A percentile compares a stretch with the other conserved stretches of the same genome.
Conservation (phyloP, 2,113 vertebrate species). For the Neogobius melanostomus region DNA sequence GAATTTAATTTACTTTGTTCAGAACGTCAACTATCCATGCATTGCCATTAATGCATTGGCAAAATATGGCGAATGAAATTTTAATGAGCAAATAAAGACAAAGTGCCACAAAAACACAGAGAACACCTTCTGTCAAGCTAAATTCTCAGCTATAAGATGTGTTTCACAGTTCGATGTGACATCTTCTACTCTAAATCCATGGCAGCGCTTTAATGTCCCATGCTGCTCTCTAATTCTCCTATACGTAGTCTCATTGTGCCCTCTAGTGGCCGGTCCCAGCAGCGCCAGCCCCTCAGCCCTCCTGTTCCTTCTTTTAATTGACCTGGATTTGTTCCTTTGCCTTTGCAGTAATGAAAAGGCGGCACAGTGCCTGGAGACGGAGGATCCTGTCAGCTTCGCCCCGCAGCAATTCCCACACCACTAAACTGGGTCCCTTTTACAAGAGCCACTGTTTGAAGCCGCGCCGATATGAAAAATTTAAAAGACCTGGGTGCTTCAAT, state of each 20-base stretch:
- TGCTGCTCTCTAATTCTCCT: neutral
- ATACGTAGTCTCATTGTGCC: conserved; percentile 33
- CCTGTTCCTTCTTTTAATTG: conserved; percentile 72
- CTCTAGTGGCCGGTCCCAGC: conserved; percentile 52
- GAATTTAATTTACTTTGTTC: too few species aligned
- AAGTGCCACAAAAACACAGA: too few species aligned
- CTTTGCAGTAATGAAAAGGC: conserved; percentile 71
- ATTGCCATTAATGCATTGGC: too few species aligned
- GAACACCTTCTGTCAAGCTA: too few species aligned
- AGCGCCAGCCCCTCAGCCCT: conserved; percentile 33
- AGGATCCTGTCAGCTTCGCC: conserved; percentile 71
- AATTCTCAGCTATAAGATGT: too few species aligned
- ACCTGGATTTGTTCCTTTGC: conserved; percentile 77
- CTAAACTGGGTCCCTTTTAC: conserved; percentile 73
- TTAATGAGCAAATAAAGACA: too few species aligned
- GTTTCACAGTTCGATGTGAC: too few species aligned
- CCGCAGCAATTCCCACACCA: conserved; percentile 74
- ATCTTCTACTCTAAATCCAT: too few species aligned
- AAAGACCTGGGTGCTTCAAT: conserved; percentile 74
- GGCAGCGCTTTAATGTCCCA: neutral
- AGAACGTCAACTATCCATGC: too few species aligned
- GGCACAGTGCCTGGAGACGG: conserved; percentile 65
- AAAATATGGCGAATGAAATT: too few species aligned
- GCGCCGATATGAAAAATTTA: conserved; percentile 74
- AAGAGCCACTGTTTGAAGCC: conserved; percentile 75